phyloP scores from a whole-genome alignment of 2,888 invertebrate species.

The Seira ritae region DNA sequence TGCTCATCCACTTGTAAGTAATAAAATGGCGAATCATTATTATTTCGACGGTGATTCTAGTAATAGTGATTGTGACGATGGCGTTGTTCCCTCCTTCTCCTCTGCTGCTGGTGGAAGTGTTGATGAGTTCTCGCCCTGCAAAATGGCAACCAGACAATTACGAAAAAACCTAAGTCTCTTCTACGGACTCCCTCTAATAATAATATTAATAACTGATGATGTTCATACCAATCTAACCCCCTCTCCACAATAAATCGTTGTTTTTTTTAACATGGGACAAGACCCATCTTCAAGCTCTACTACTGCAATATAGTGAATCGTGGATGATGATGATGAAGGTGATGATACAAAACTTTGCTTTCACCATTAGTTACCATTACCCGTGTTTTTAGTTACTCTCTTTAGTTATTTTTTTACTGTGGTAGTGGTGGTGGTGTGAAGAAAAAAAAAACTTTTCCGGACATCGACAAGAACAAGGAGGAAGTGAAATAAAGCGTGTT shows the following conservation, averaged over 20 bases:
- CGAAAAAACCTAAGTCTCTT: neutral
- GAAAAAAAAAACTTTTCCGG: constrained; percentile 9
- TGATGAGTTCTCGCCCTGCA: constrained; percentile 60
- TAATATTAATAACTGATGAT: constrained; percentile 37
- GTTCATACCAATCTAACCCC: neutral
- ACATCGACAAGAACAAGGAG: neutral
- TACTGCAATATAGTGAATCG: neutral
- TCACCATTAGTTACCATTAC: neutral
- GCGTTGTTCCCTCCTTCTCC: neutral
- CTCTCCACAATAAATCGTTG: constrained; percentile 45
- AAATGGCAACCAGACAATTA: constrained; percentile 62
- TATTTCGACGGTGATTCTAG: neutral
- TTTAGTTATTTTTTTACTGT: neutral
- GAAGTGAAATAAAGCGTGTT: constrained; percentile 52
- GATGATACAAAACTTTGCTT: neutral
- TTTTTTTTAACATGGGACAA: constrained; percentile 36
- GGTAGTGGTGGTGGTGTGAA: neutral
- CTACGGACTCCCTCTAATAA: neutral
- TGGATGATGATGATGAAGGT: constrained; percentile 6
- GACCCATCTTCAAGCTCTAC: too few species aligned
- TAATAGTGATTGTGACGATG: constrained; percentile 55
- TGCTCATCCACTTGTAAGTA: constrained; percentile 53
- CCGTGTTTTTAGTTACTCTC: constrained; percentile 5
- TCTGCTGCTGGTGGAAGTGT: constrained; percentile 27
- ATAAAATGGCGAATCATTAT: constrained; percentile 62